Evolutionary conservation across 2,888 invertebrate genomes (phyloP).

Genomic region (Geophilus truncorum): DNA sequence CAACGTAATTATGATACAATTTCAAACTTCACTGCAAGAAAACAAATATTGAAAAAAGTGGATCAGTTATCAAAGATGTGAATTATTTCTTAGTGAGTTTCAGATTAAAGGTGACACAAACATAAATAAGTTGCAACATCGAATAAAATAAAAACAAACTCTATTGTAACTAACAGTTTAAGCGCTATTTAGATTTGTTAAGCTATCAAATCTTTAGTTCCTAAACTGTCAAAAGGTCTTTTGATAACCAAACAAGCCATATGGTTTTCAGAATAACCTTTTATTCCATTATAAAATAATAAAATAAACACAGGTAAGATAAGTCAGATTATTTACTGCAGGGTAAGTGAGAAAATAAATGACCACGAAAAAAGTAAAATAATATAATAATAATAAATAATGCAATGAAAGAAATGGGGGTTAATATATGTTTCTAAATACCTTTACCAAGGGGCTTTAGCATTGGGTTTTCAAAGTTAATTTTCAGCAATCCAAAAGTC

Average conservation of each 20-base stretch:
- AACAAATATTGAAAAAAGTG: not conserved
- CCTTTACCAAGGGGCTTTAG: constrained; percentile 21
- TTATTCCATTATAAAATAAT: no score
- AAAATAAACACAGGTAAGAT: no score
- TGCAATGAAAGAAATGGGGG: not conserved
- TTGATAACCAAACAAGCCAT: no score
- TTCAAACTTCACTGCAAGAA: not conserved
- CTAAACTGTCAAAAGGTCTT: not conserved
- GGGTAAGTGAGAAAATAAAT: not conserved
- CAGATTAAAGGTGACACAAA: not conserved
- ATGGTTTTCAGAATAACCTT: not conserved
- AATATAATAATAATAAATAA: not conserved
- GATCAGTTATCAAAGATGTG: not conserved
- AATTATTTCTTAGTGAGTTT: not conserved
- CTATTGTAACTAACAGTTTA: not conserved
- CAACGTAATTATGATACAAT: not conserved
- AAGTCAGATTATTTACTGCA: not conserved
- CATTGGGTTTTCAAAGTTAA: not conserved
- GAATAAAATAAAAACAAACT: not conserved
- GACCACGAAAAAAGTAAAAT: not conserved
- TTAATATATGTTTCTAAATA: constrained; percentile 25
- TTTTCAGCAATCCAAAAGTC: constrained; percentile 18
- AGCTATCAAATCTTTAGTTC: no score
- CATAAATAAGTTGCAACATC: not conserved
- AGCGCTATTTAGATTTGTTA: no score